Evolutionary conservation across 1,140 invertebrate species (phyloP).

Genomic region (Trinorchestia longiramus): DNA sequence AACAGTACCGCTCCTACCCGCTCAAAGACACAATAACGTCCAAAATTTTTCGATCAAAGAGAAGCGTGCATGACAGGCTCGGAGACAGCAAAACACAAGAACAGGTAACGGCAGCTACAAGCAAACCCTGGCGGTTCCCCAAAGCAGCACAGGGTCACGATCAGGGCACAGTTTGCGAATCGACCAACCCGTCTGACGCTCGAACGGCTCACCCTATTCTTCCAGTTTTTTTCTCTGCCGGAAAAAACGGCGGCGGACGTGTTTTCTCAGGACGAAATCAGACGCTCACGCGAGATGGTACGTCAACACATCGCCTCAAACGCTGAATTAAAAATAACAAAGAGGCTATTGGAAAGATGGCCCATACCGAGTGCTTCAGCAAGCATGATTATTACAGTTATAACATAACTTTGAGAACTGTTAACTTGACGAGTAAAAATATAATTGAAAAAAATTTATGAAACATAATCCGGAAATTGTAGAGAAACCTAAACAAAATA

Average conservation of each 20-base stretch:
- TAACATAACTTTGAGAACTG: background rate
- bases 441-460: background rate
- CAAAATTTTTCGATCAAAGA: background rate
- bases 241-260: background rate
- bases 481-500: too few relatives aligned
- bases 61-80: background rate
- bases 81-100: background rate
- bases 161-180: background rate
- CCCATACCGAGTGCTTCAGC: background rate
- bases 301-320: background rate
- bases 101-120: background rate
- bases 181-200: background rate
- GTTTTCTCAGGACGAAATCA: conserved; percentile 2
- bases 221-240: background rate
- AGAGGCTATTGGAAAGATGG: background rate
- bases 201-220: background rate
- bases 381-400: background rate
- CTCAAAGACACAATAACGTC: too few relatives aligned
- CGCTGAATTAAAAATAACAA: background rate
- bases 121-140: background rate
- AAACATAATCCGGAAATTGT: too few relatives aligned
- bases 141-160: background rate
- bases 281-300: background rate
- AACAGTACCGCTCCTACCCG: too few relatives aligned
- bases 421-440: background rate